Percentiles rank a stretch among this genome's conserved stretches.
Conservation (phyloP, 2,113 vertebrate species). For the Regulus satrapa region DNA sequence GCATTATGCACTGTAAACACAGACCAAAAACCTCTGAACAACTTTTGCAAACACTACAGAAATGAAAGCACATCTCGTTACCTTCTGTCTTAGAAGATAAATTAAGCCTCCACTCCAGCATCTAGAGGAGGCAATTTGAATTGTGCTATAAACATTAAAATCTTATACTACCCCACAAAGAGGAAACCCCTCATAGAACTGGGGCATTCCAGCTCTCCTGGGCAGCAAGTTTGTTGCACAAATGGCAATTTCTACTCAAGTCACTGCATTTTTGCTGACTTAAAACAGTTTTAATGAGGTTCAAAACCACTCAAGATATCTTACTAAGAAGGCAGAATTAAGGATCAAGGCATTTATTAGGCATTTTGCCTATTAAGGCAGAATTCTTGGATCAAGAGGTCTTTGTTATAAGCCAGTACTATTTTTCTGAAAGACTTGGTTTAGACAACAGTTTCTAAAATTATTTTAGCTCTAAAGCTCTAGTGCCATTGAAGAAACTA, state of each 20-base stretch:
- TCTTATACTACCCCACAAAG: not conserved
- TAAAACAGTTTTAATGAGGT: not conserved
- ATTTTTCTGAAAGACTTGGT: not conserved
- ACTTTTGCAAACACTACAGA: not conserved
- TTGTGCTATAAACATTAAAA: not conserved
- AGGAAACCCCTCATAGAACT: not conserved
- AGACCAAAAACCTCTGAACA: not conserved
- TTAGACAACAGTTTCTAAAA: not conserved
- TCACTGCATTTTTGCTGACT: not conserved
- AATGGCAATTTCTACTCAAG: not conserved
- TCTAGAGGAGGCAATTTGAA: not conserved
- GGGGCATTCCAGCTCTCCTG: not conserved
- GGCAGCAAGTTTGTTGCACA: not conserved
- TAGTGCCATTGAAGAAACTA: not conserved
- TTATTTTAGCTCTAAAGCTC: not conserved
- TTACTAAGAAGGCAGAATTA: not conserved
- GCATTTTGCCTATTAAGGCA: too few relatives aligned
- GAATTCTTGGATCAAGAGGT: not conserved
- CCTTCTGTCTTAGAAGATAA: not conserved
- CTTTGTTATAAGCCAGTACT: not conserved
- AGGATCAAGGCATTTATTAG: not conserved
- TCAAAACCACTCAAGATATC: not conserved
- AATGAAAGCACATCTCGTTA: not conserved
- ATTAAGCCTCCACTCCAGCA: not conserved
- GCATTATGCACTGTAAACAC: constrained; percentile 81